Conservation (phyloP, 2,888 invertebrate genomes). For the Xestobium rufovillosum region DNA sequence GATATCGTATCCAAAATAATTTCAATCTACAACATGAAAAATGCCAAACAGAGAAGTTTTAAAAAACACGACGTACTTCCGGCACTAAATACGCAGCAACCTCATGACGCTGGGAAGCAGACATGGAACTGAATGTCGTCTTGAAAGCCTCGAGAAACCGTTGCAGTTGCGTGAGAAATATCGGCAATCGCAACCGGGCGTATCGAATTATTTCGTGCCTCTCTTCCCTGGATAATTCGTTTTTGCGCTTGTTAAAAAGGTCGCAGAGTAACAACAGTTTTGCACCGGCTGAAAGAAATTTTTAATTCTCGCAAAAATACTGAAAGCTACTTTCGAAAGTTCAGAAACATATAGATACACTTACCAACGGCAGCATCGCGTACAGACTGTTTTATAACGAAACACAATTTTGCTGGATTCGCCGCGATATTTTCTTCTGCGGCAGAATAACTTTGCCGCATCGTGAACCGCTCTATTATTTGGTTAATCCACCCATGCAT, state of each 20-base stretch:
- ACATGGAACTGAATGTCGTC: slow-evolving; percentile 51
- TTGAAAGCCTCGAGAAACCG: slow-evolving; percentile 53
- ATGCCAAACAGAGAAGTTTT: slow-evolving; percentile 9
- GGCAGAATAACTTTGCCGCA: slow-evolving; percentile 33
- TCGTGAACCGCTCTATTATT: slow-evolving; percentile 53
- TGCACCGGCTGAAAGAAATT: slow-evolving; percentile 41
- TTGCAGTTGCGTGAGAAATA: slow-evolving; percentile 56
- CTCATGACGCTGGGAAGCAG: slow-evolving; percentile 51
- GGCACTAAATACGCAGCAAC: slow-evolving; percentile 59
- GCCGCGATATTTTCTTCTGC: slow-evolving; percentile 40
- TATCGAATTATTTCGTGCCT: slow-evolving; percentile 60
- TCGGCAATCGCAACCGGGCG: slow-evolving; percentile 57
- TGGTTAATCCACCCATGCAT: slow-evolving; percentile 55
- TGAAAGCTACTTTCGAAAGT: slow-evolving; percentile 3
- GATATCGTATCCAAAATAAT: slow-evolving; percentile 52
- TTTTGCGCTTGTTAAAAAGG: slow-evolving; percentile 55
- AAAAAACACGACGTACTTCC: slow-evolving; percentile 47
- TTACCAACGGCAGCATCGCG: slow-evolving; percentile 55
- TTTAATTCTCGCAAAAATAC: slow-evolving; percentile 3
- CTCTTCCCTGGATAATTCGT: slow-evolving; percentile 54
- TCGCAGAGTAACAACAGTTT: slow-evolving; percentile 56
- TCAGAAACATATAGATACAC: slow-evolving; percentile 14
- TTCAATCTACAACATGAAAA: slow-evolving; percentile 48
- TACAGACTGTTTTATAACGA: slow-evolving; percentile 54
- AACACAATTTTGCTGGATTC: slow-evolving; percentile 54